Evolutionary conservation across 2,888 invertebrate genomes (phyloP).

Genomic region (Brachyptera risi): DNA sequence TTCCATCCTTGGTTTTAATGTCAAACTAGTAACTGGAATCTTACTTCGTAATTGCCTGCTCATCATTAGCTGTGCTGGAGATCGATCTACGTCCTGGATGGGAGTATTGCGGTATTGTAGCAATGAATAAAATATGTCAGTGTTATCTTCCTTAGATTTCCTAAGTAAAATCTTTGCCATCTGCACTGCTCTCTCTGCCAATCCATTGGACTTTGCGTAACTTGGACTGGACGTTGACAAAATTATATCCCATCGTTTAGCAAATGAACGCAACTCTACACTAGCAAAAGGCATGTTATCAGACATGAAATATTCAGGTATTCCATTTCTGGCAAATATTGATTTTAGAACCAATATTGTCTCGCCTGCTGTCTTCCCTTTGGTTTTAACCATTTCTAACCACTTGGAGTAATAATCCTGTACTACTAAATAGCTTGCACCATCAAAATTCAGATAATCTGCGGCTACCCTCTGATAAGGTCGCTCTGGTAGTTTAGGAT

Average conservation of each 20-base stretch:
- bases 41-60: neutral
- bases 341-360: too few relatives aligned
- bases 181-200: constrained; percentile 34
- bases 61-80: neutral
- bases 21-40: neutral
- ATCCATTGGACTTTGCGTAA: constrained; percentile 35
- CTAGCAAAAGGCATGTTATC: constrained; percentile 36
- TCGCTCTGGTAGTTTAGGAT: constrained; percentile 35
- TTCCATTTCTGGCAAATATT: too few relatives aligned
- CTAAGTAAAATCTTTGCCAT: constrained; percentile 33
- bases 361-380: constrained; percentile 3
- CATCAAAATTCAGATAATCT: constrained; percentile 37
- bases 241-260: constrained; percentile 33
- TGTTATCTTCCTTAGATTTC: constrained; percentile 28
- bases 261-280: constrained; percentile 33
- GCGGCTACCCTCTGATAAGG: constrained; percentile 38
- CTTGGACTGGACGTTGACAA: constrained; percentile 32
- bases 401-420: constrained; percentile 37
- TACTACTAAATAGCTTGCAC: constrained; percentile 34
- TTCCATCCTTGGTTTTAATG: neutral
- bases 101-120: constrained; percentile 18
- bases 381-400: constrained; percentile 31
- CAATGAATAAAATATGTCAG: constrained; percentile 2
- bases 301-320: constrained; percentile 31
- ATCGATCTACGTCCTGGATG: neutral